phyloP scores from a whole-genome alignment of 2,113 vertebrate genomes.

The Crotalus helleri region DNA sequence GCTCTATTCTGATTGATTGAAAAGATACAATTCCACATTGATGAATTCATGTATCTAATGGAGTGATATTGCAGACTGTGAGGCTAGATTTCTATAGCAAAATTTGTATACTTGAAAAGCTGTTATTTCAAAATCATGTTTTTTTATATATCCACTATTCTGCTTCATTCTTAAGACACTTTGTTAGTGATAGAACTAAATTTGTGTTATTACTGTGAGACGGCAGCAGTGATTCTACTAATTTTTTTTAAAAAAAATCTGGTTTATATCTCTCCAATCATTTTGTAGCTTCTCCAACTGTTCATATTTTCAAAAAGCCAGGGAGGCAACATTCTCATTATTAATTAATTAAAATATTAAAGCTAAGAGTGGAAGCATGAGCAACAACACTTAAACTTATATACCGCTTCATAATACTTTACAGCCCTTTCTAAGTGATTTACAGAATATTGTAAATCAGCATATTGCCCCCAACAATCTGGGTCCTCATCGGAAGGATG shows the following conservation, averaged over 20 bases:
- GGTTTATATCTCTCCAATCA: not conserved
- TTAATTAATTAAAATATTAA: no score
- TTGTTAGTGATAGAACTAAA: not conserved
- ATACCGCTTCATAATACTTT: no score
- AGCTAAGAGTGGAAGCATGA: no score
- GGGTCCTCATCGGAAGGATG: no score
- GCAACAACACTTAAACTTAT: no score
- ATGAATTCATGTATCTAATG: not conserved
- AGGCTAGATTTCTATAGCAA: not conserved
- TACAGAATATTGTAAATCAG: no score
- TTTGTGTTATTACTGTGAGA: not conserved
- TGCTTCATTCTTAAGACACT: not conserved
- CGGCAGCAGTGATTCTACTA: not conserved
- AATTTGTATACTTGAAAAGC: not conserved
- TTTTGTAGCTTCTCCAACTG: no score
- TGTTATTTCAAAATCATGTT: not conserved
- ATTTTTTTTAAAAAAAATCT: not conserved
- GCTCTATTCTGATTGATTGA: no score
- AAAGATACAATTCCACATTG: not conserved
- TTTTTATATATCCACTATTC: not conserved
- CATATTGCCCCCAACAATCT: no score
- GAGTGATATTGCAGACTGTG: not conserved
- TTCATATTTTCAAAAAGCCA: no score
- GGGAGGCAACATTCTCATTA: no score
- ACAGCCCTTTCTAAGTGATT: no score